Base-by-base conservation (phyloP, 2,797 vertebrate species). In the Botia kubotai region DNA sequence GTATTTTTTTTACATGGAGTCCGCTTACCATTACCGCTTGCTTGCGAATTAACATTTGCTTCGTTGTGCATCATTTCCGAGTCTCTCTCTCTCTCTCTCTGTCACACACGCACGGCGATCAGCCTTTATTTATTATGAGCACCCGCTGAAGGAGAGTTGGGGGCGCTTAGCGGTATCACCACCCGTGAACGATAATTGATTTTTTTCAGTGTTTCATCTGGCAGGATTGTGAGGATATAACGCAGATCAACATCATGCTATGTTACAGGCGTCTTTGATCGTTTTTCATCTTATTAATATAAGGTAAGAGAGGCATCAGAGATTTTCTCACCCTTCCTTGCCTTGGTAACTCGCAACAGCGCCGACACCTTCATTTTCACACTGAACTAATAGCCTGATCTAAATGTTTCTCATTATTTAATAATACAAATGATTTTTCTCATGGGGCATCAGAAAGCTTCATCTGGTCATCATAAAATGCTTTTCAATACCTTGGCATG, bases 251-350 rank as follows among this genome's bases (percentile, higher is more conserved):
- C 77, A 66, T 71, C 57, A 80, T 86, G 83, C 19, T 72, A 23
- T 63, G 70, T 70, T 75, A 77, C 74, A 72, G 13, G 65, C 66
- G 77, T 78, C 71, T 84, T 81, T 84, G 74, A 80, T 81, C 75
- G 33, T 60, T 83, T 79, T 67, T 72, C 74, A 53, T 73, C 75
- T 62, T 72, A 53, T 81, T 57, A 62, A 75, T 72, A 65, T 65
- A 69, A 84, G 83, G 85, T 86, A 86, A 81, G 85, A 26, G 14
- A 43, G 48, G 17, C 72, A 53, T 68, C 46, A 50, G 13, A 33
- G 33, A 55, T 29, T 65, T 76, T 50, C 43, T 43, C 60, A n/a
- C 0, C 1, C 48, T 71, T 66, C 29, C 12, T 16, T 23, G 14
- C 4, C 11, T 36, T 16, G 19, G 16, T 53, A 17, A 7, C 58